Base-by-base conservation (phyloP, 2,113 vertebrate genomes). In the Centropristis striata region DNA sequence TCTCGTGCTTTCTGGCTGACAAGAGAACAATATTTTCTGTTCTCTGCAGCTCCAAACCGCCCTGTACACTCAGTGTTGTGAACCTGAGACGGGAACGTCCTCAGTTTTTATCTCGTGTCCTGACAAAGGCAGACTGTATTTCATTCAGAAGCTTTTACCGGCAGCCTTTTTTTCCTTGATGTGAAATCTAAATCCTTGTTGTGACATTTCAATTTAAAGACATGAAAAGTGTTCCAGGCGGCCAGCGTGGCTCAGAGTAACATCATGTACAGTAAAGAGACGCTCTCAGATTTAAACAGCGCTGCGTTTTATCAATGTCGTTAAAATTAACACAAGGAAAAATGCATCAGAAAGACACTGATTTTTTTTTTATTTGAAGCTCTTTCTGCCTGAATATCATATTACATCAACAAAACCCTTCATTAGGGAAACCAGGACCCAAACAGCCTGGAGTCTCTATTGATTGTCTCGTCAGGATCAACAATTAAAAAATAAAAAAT, bases 121-220 rank as follows among this genome's bases (percentile, higher is more conserved):
- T 13, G 46, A 60, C 28, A 71, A 64, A 70, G 20, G 27, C 37
- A 20, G 21, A 49, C 18, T 85, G 75, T 53, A 12, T 75, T 75
- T 69, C 39, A 21, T 64, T 51, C 60, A 65, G 14, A 80, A 53
- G 32, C 55, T 18, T 63, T 68, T 47, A 59, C 67, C 10, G 1
- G n/a, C 41, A 61, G 25, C 54, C 37, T 78, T 55, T 78, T 55
- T 32, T 68, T 47, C 14, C 60, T 49, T 27, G 54, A 80, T 60
- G 12, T 57, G 49, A 71, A 75, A 75, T 36, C 54, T 71, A 67
- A 81, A 72, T 58, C 61, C 75, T 64, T 13, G 14, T 68, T 50
- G 70, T 88, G 81, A 79, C 74, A 72, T 82, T 88, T 79, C 71
- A 85, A 58, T 85, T 79, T 50, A 47, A 77, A 66, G 37, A 23